Evolutionary conservation across 2,888 invertebrate genomes (phyloP).

Genomic region (Ceratothoa steindachneri): DNA sequence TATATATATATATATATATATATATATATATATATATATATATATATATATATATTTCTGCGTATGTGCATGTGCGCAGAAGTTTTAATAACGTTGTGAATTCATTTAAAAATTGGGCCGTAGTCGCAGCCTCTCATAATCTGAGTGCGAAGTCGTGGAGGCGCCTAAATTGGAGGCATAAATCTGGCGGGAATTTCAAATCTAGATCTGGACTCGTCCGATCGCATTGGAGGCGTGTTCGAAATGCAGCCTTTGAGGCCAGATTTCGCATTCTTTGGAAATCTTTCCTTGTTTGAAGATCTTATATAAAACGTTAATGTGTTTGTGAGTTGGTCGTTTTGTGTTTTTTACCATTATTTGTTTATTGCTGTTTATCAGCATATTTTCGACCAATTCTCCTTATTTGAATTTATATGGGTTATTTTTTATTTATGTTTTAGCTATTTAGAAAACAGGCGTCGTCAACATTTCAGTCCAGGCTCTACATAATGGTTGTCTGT

Average conservation of each 20-base stretch:
- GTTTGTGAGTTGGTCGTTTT: too few relatives aligned
- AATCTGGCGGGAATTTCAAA: slow-evolving; percentile 45
- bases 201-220: slow-evolving; percentile 30
- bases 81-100: slow-evolving; percentile 6
- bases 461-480: too few relatives aligned
- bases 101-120: background rate
- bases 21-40: background rate
- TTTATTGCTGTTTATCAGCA: background rate
- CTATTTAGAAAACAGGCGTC: too few relatives aligned
- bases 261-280: slow-evolving; percentile 2
- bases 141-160: slow-evolving; percentile 27
- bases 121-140: slow-evolving; percentile 22
- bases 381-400: too few relatives aligned
- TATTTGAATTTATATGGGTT: too few relatives aligned
- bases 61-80: background rate
- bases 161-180: slow-evolving; percentile 42
- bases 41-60: background rate
- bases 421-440: too few relatives aligned
- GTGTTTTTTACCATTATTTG: too few relatives aligned
- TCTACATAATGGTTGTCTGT: too few relatives aligned
- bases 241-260: background rate
- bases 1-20: background rate
- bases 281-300: background rate
- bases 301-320: background rate
- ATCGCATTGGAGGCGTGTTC: slow-evolving; percentile 16